A percentile compares a stretch with the other conserved stretches of the same genome.
These are phyloP conservation scores for Sinohyriopsis cumingii DNA, from an alignment of 2,888 invertebrate species.

Conservation along the genomic window DNA sequence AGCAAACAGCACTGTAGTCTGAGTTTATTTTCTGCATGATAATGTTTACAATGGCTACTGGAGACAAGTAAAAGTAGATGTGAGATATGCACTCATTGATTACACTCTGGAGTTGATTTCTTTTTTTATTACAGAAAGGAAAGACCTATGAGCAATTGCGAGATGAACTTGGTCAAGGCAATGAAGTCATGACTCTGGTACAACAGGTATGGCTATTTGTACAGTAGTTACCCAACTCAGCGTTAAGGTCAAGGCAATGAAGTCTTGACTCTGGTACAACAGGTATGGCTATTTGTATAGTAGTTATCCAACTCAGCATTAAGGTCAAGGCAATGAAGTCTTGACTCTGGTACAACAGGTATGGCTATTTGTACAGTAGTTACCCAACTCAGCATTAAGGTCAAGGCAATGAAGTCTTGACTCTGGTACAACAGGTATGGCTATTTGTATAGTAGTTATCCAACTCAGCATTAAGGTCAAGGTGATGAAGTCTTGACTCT, in stretches of 20 bases:
- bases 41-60: too few species aligned
- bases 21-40: too few species aligned
- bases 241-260: conserved; percentile 75
- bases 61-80: too few species aligned
- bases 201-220: conserved; percentile 35
- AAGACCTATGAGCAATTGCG: conserved; percentile 74
- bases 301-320: neutral
- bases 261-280: conserved; percentile 46
- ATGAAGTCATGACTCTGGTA: conserved; percentile 69
- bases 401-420: conserved; percentile 75
- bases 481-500: conserved; percentile 74
- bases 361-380: conserved; percentile 4
- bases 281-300: conserved; percentile 29
- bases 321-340: conserved; percentile 75
- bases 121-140: conserved; percentile 70
- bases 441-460: neutral
- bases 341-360: conserved; percentile 49
- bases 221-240: neutral
- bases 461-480: conserved; percentile 63
- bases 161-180: conserved; percentile 75
- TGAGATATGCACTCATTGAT: too few species aligned
- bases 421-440: conserved; percentile 47
- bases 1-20: too few species aligned
- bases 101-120: neutral
- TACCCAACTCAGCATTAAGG: conserved; percentile 43